These are phyloP conservation scores for Spodoptera litura DNA, from an alignment of 1,140 invertebrate species.

Conservation along the genomic window DNA sequence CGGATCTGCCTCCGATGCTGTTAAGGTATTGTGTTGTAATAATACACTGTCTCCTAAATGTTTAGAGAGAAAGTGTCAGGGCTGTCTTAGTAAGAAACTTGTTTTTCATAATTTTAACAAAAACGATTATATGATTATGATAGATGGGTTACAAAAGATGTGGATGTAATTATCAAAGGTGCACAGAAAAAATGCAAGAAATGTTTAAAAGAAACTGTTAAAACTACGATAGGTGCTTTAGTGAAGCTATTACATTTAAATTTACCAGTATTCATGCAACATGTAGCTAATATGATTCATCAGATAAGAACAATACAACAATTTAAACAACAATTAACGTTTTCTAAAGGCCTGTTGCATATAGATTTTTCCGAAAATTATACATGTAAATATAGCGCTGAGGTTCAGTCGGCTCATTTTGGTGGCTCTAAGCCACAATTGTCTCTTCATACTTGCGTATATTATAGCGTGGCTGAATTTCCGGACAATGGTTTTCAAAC, in stretches of 20 bases:
- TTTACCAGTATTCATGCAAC: no score
- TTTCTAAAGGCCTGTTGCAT: no score
- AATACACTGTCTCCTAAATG: constrained; percentile 3
- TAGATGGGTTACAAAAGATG: background rate
- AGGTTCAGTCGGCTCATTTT: background rate
- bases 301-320: no score
- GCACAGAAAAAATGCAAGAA: no score
- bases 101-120: background rate
- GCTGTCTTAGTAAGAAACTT: constrained; percentile 11
- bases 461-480: no score
- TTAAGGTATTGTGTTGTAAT: constrained; percentile 6
- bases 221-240: no score
- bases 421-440: background rate
- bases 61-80: constrained; percentile 3
- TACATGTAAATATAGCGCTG: background rate
- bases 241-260: no score
- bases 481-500: no score
- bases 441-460: background rate
- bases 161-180: background rate
- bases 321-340: no score
- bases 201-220: no score
- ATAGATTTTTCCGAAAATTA: background rate
- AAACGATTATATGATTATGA: background rate
- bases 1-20: constrained; percentile 3
- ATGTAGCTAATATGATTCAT: no score